Evolutionary conservation across 2,113 vertebrate species (phyloP), one percentile per base, ranked within the genome.

Genomic region (Antigone vipio): DNA sequence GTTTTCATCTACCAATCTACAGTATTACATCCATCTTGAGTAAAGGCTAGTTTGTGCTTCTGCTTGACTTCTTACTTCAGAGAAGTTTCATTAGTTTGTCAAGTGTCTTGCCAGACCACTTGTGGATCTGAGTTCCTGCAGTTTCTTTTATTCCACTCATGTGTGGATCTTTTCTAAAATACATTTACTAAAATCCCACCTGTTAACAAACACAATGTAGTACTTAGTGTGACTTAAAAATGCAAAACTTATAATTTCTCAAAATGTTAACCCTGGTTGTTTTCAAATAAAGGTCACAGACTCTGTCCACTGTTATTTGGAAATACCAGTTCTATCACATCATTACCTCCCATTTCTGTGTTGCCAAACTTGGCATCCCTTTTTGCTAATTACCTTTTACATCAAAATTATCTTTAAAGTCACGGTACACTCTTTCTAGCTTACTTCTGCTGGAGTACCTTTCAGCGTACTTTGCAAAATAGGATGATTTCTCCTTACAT

Each of bases 401-500:
- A 16, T 34, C 20, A 88, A 56, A 59, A 15, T 29, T 42, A 8
- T 50, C 34, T 66, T 56, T 9, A 12, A 85, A 84, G 20, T 34
- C 32, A 14, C 26, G 11, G 16, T 67, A 18, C 6, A 3, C 4
- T 82, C 13, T 50, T 74, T 24, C 30, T 71, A 85, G 3, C 20
- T 79, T 62, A 22, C 10, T 83, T 86, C 15, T 42, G 6, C 58
- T 76, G 66, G 10, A 50, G 35, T 15, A 75, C 15, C 40, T 85
- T 73, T 71, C 27, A 45, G 35, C 5, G 7, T 38, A 14, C 60
- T 83, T 85, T 79, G 10, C 50, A 88, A 72, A 92, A 44, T 29
- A 7, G 34, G 9, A 12, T 35, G 24, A 29, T 73, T 93, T 60
- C 12, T 56, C 34, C 26, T 76, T 47, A 12, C 0, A 0, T 34